Conservation (phyloP, 2,113 vertebrate genomes). For the Pituophis catenifer region DNA sequence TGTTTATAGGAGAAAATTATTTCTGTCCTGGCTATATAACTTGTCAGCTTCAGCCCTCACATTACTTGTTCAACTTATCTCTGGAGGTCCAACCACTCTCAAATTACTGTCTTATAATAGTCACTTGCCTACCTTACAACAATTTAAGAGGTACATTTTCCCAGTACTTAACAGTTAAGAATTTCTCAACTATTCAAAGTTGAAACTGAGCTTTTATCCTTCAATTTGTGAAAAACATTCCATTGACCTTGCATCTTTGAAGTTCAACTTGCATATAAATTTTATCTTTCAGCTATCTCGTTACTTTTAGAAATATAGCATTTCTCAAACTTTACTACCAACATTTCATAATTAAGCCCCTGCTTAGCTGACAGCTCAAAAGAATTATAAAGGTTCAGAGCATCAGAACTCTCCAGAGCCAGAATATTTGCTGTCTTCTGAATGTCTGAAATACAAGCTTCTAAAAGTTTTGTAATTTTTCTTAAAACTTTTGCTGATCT, state of each 20-base stretch:
- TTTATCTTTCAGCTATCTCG: neutral
- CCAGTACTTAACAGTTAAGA: neutral
- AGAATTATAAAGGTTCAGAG: neutral
- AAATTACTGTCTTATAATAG: neutral
- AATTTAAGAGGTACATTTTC: neutral
- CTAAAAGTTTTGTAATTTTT: neutral
- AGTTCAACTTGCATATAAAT: neutral
- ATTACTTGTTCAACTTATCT: neutral
- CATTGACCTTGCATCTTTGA: neutral
- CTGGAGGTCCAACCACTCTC: neutral
- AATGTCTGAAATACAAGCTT: neutral
- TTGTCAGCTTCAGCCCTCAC: neutral
- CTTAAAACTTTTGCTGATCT: neutral
- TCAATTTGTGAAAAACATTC: neutral
- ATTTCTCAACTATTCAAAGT: neutral
- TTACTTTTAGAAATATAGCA: neutral
- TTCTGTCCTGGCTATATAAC: neutral
- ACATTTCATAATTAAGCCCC: neutral
- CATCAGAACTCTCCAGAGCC: neutral
- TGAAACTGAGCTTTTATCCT: neutral
- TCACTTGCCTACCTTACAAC: neutral
- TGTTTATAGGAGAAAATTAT: neutral
- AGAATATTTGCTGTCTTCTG: neutral
- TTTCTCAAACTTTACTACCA: neutral
- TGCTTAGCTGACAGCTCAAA: neutral